Conservation (phyloP, 2,888 invertebrate species). For the Tyria jacobaeae region DNA sequence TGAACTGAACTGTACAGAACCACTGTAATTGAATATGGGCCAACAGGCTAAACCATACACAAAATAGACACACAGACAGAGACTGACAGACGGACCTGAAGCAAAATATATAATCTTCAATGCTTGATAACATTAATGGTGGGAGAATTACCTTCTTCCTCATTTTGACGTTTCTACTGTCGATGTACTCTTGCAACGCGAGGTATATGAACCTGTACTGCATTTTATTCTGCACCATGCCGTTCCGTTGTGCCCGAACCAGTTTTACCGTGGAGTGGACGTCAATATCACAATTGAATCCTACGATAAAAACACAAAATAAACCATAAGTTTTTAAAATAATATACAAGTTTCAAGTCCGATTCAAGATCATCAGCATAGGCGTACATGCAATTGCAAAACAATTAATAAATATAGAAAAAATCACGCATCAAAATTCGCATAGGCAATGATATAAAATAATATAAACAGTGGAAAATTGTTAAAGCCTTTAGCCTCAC, state of each 20-base stretch:
- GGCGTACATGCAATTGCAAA: slow-evolving; percentile 11
- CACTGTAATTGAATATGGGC: no score
- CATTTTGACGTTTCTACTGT: slow-evolving; percentile 76
- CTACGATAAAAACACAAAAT: slow-evolving; percentile 49
- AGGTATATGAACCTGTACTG: slow-evolving; percentile 99
- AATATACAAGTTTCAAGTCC: neutral
- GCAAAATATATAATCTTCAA: no score
- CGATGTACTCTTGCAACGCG: slow-evolving; percentile 96
- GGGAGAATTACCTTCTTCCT: slow-evolving; percentile 38
- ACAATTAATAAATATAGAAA: neutral
- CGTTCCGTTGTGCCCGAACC: slow-evolving; percentile 97
- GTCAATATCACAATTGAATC: slow-evolving; percentile 97
- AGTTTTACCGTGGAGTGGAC: slow-evolving; percentile 97
- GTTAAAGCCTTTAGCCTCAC: slow-evolving; percentile 62
- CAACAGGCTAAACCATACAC: no score
- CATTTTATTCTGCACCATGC: slow-evolving; percentile 99
- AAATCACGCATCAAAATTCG: neutral
- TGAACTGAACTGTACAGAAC: no score
- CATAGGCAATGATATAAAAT: neutral
- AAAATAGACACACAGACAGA: no score
- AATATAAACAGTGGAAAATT: slow-evolving; percentile 1
- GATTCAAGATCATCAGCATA: slow-evolving; percentile 15
- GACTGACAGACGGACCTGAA: no score
- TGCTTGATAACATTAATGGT: neutral
- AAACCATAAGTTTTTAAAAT: neutral